Conservation (phyloP, 2,888 invertebrate genomes). For the Tipula unca region DNA sequence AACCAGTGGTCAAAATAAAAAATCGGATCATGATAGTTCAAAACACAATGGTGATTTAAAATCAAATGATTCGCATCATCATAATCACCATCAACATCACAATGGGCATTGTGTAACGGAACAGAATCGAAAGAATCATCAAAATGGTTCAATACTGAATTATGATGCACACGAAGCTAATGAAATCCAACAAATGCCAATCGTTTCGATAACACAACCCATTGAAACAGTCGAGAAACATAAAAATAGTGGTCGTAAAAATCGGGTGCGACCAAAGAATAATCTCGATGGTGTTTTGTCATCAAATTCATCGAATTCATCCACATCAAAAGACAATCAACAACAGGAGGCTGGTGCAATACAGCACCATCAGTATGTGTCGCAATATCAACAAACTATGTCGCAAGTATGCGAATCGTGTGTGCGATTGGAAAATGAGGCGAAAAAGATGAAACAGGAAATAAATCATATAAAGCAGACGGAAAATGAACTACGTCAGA, state of each 20-base stretch:
- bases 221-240: slow-evolving; percentile 9
- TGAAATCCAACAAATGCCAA: slow-evolving; percentile 29
- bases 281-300: slow-evolving; percentile 22
- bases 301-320: neutral
- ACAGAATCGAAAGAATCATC: slow-evolving; percentile 24
- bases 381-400: neutral
- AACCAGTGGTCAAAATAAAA: neutral
- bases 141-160: slow-evolving; percentile 36
- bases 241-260: slow-evolving; percentile 27
- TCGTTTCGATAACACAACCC: neutral
- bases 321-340: slow-evolving; percentile 17
- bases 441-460: slow-evolving; percentile 40
- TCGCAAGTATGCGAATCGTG: slow-evolving; percentile 41
- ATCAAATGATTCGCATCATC: neutral
- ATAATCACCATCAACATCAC: neutral
- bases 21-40: neutral
- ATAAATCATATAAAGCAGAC: slow-evolving; percentile 42
- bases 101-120: neutral
- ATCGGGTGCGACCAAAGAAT: slow-evolving; percentile 36
- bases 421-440: slow-evolving; percentile 39
- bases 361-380: neutral
- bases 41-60: neutral
- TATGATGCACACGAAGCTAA: slow-evolving; percentile 36
- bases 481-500: slow-evolving; percentile 42
- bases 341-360: slow-evolving; percentile 31